Percentiles rank a stretch among this genome's conserved stretches.
Conservation (phyloP, 2,113 vertebrate genomes). For the Osmerus eperlanus region DNA sequence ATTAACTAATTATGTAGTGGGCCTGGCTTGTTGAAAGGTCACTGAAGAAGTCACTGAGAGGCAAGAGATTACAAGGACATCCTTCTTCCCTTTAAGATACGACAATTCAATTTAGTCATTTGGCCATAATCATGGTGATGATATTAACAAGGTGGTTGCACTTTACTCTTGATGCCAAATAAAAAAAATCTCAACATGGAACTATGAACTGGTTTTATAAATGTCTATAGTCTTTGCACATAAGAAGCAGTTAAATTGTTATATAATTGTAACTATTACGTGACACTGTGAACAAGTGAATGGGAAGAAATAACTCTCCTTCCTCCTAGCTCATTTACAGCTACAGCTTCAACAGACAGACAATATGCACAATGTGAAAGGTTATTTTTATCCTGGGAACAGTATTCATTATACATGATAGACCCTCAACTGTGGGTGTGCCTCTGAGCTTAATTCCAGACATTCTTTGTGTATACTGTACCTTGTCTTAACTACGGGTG, state of each 20-base stretch:
- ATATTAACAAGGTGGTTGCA: not conserved
- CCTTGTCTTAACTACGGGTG: conserved; percentile 17
- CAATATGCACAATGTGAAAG: conserved; percentile 3
- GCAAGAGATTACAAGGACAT: not conserved
- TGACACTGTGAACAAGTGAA: too few species aligned
- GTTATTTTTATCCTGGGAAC: conserved; percentile 37
- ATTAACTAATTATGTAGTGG: not conserved
- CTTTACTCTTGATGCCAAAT: not conserved
- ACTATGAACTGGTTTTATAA: not conserved
- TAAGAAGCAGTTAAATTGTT: too few species aligned
- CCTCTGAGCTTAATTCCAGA: conserved; percentile 32
- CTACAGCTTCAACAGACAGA: not conserved
- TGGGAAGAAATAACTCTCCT: too few species aligned
- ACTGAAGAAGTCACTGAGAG: not conserved
- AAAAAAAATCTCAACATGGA: not conserved
- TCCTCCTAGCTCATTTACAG: too few species aligned
- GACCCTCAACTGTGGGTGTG: conserved; percentile 20
- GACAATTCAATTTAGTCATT: conserved; percentile 1
- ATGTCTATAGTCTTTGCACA: too few species aligned
- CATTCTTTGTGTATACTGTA: conserved; percentile 25
- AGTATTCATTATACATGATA: conserved; percentile 18
- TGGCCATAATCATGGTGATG: not conserved
- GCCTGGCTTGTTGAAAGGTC: conserved; percentile 1
- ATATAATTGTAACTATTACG: too few species aligned
- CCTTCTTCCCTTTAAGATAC: not conserved